These are phyloP conservation scores for Sympetrum striolatum DNA, from an alignment of 2,888 invertebrate species.

Conservation along the genomic window DNA sequence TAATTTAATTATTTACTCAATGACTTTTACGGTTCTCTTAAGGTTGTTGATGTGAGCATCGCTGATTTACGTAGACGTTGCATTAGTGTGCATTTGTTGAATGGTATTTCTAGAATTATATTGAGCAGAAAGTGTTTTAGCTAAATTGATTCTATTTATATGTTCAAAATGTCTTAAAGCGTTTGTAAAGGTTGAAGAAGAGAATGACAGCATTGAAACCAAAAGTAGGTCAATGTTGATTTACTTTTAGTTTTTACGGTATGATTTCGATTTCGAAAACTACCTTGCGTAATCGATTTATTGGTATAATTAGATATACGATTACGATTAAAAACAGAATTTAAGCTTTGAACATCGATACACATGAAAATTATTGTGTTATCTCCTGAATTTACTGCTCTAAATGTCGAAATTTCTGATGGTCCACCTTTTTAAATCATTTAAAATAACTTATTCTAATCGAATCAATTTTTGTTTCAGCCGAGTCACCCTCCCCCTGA, in stretches of 20 bases:
- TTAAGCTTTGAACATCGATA: too few relatives aligned
- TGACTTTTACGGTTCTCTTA: too few relatives aligned
- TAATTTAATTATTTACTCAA: too few relatives aligned
- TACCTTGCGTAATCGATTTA: neutral
- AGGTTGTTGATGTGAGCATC: neutral
- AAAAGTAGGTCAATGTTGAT: slow-evolving; percentile 43
- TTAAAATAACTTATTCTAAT: slow-evolving; percentile 47
- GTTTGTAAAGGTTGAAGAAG: neutral
- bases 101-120: neutral
- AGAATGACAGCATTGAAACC: neutral
- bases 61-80: neutral
- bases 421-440: neutral
- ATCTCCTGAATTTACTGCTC: neutral
- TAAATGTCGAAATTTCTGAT: neutral
- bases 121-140: neutral
- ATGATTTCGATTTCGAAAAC: slow-evolving; percentile 16
- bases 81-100: neutral
- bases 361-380: too few relatives aligned
- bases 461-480: slow-evolving; percentile 69
- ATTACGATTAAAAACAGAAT: too few relatives aligned
- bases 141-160: neutral
- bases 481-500: slow-evolving; percentile 94
- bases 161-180: neutral
- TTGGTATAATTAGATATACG: too few relatives aligned
- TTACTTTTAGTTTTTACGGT: slow-evolving; percentile 27